Percentiles rank a stretch among this genome's conserved stretches.
These are phyloP conservation scores for Centropristis striata DNA, from an alignment of 2,113 vertebrate genomes.

Conservation along the genomic window DNA sequence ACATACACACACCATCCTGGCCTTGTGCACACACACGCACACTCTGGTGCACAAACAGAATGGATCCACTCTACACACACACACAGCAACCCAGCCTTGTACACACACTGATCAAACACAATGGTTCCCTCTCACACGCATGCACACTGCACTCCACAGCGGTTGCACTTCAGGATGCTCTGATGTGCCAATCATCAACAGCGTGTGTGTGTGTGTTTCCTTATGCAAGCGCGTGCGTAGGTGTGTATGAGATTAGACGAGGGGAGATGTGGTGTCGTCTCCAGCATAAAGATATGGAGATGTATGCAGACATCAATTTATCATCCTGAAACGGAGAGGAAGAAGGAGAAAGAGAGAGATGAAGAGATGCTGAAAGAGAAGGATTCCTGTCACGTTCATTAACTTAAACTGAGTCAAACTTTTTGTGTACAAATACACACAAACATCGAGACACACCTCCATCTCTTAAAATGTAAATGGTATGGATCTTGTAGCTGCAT, in stretches of 20 bases:
- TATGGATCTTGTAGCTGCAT: neutral
- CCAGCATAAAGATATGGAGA: conserved; percentile 56
- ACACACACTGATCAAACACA: conserved; percentile 32
- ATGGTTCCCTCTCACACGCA: conserved; percentile 18
- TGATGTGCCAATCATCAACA: conserved; percentile 41
- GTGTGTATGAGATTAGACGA: conserved; percentile 29
- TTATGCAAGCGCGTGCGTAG: neutral
- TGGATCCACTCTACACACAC: neutral
- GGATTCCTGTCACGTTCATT: conserved; percentile 15
- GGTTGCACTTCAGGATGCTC: conserved; percentile 27
- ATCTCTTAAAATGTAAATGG: conserved; percentile 14
- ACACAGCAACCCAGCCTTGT: neutral
- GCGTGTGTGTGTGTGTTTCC: conserved; percentile 16
- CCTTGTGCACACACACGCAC: neutral
- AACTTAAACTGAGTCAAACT: neutral
- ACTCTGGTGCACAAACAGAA: conserved; percentile 18
- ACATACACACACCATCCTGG: neutral
- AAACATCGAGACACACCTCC: neutral
- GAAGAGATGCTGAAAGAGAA: neutral
- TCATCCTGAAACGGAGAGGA: conserved; percentile 41
- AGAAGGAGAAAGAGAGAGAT: neutral
- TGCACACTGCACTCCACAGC: neutral
- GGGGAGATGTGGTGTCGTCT: conserved; percentile 37
- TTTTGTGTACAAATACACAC: conserved; percentile 5
- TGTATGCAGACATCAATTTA: conserved; percentile 59